Percentiles rank a stretch among this genome's conserved stretches.
Conservation (phyloP, 2,797 vertebrate species). For the Zenarchopterus dispar region DNA sequence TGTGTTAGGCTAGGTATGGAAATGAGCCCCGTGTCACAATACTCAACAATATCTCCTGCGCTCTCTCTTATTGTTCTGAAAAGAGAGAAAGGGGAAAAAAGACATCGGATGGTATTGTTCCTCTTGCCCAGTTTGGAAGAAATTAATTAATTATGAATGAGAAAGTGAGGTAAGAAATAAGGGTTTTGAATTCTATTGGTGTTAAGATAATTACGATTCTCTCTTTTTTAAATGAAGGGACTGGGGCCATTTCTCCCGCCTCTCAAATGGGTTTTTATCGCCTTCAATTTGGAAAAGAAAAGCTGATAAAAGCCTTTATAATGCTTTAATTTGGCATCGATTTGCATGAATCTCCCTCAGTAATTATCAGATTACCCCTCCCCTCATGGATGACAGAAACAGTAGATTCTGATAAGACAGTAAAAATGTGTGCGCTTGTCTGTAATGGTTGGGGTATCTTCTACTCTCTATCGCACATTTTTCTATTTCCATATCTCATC, state of each 20-base stretch:
- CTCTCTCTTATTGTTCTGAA: constrained; percentile 65
- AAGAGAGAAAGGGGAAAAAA: constrained; percentile 62
- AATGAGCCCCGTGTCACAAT: constrained; percentile 81
- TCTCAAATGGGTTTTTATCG: constrained; percentile 83
- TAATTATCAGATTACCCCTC: constrained; percentile 80
- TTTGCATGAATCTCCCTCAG: constrained; percentile 82
- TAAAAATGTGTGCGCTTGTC: constrained; percentile 33
- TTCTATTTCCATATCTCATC: constrained; percentile 85
- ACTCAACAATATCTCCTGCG: constrained; percentile 78
- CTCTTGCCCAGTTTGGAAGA: constrained; percentile 74
- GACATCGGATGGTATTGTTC: constrained; percentile 75
- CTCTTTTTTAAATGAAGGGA: constrained; percentile 74
- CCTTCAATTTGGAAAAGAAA: constrained; percentile 85
- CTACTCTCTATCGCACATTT: constrained; percentile 76
- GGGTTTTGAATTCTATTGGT: constrained; percentile 76
- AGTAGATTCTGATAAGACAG: constrained; percentile 78
- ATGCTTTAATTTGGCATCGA: constrained; percentile 86
- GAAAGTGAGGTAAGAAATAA: constrained; percentile 80
- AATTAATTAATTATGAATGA: constrained; percentile 89
- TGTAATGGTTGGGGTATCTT: constrained; percentile 62
- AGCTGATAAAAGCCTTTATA: constrained; percentile 85
- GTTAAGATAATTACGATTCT: constrained; percentile 84
- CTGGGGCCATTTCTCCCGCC: constrained; percentile 67
- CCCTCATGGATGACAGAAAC: constrained; percentile 73
- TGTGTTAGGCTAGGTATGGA: constrained; percentile 75